Base-by-base conservation (phyloP, 2,113 vertebrate genomes). In the Smithornis capensis region DNA sequence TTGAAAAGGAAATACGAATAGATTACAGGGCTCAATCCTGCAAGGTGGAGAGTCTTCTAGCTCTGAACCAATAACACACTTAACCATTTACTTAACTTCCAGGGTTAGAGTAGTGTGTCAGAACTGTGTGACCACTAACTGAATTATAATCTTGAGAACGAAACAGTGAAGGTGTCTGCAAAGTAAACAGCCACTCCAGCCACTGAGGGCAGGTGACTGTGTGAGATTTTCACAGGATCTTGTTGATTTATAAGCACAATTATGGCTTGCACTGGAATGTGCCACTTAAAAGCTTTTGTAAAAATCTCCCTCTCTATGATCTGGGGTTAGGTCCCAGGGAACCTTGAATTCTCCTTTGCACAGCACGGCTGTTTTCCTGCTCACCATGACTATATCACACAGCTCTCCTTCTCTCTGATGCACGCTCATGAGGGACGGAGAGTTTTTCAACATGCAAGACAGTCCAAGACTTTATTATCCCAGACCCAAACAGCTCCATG, bases 1-100 rank as follows among this genome's bases (percentile, higher is more conserved):
- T 7, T 69, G 74, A 87, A 84, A 95, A 83, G 76, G 92, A 95
- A 96, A 96, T 89, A 68, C 0, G 24, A 92, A 92, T 25, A 91
- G 83, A 89, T 83, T 81, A 87, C 62, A 69, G 76, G 69, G 83
- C 69, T 93, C 86, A 83, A 0, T 73, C 53, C 80, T 79, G 76
- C 28, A 19, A 91, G 80, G 73, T 87, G 83, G 73, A 89, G 87
- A 94, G 88, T 68, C 24, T 92, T 88, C 83, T 62, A 84, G 49
- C 69, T 84, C 92, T 71, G 57, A 92, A 65, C 88, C 77, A 82
- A 37, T 17, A 71, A 75, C 57, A 53, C 69, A 84, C 76, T 94
- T 84, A 90, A 89, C 88, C 88, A 87, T 82, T 94, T 88, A 65
- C 80, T 87, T 79, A 65, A 73, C 62, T 92, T 74, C 47, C 47